Evolutionary conservation across 2,888 invertebrate species (phyloP).

Genomic region (Ecdyonurus torrentis): DNA sequence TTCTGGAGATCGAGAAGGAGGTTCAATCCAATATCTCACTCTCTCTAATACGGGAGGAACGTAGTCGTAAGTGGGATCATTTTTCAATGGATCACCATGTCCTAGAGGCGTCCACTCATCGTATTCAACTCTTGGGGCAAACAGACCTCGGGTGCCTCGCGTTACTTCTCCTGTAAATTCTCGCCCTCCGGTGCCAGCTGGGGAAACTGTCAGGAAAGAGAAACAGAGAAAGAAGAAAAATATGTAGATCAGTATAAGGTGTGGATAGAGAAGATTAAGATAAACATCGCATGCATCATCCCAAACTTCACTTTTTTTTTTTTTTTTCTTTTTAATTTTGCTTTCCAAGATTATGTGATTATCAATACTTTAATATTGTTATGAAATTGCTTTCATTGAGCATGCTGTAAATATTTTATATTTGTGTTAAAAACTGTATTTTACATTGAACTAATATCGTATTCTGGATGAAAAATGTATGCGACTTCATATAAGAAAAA

Average conservation of each 20-base stretch:
- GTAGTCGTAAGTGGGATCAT: slow-evolving; percentile 73
- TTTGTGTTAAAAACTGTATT: no score
- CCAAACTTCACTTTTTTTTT: background rate
- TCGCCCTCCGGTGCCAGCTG: no score
- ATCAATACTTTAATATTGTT: no score
- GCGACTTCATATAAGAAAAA: no score
- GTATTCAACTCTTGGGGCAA: slow-evolving; percentile 63
- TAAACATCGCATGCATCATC: background rate
- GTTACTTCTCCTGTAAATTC: no score
- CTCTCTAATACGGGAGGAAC: slow-evolving; percentile 63
- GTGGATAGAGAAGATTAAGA: background rate
- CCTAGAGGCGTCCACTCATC: slow-evolving; percentile 75
- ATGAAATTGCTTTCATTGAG: no score
- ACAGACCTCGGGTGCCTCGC: slow-evolving; percentile 24
- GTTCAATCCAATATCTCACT: slow-evolving; percentile 66
- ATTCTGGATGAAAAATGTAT: no score
- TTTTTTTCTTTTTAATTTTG: background rate
- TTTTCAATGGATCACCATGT: slow-evolving; percentile 62
- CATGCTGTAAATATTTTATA: no score
- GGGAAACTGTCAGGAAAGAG: no score
- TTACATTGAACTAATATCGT: no score
- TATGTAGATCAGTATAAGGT: background rate
- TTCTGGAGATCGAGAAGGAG: slow-evolving; percentile 38
- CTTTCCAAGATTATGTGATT: background rate
- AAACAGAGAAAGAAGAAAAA: background rate